A percentile compares a stretch with the other conserved stretches of the same genome.
Conservation (phyloP, 2,797 vertebrate genomes). For the Melanotaenia nigrans region DNA sequence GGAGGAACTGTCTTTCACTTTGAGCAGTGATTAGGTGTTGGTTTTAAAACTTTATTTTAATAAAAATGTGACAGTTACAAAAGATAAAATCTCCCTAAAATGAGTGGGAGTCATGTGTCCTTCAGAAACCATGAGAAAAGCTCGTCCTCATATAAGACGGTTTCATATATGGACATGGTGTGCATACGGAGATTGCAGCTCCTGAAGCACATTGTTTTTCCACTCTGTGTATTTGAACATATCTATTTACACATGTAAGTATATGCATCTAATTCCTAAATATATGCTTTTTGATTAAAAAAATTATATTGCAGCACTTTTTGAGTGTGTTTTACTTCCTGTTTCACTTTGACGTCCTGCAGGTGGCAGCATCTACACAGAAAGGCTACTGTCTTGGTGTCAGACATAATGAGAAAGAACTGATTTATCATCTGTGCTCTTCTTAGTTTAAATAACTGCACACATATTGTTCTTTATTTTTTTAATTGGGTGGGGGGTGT, state of each 20-base stretch:
- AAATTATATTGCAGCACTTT: conserved; percentile 65
- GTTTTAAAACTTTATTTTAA: conserved; percentile 20
- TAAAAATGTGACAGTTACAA: conserved; percentile 17
- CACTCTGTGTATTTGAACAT: conserved; percentile 73
- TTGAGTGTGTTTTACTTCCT: conserved; percentile 10
- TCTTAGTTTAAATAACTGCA: neutral
- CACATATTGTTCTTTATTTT: neutral
- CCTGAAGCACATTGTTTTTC: conserved; percentile 67
- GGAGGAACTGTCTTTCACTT: conserved; percentile 61
- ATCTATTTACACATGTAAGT: conserved; percentile 77
- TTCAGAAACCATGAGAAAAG: conserved; percentile 20
- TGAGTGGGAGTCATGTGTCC: conserved; percentile 5
- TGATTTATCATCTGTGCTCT: too few relatives aligned
- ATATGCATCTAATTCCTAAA: conserved; percentile 78
- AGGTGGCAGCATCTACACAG: conserved; percentile 48
- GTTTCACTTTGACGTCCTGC: conserved; percentile 33
- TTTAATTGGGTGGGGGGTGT: too few relatives aligned
- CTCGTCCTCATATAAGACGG: conserved; percentile 38
- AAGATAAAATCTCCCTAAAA: conserved; percentile 15
- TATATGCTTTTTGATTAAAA: conserved; percentile 80
- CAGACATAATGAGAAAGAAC: neutral
- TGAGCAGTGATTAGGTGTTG: conserved; percentile 35
- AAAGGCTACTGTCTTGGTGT: too few relatives aligned
- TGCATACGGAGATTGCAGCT: conserved; percentile 55
- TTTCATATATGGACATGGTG: conserved; percentile 43